Evolutionary conservation across 2,797 vertebrate genomes (phyloP).

Genomic region (Zenarchopterus dispar): DNA sequence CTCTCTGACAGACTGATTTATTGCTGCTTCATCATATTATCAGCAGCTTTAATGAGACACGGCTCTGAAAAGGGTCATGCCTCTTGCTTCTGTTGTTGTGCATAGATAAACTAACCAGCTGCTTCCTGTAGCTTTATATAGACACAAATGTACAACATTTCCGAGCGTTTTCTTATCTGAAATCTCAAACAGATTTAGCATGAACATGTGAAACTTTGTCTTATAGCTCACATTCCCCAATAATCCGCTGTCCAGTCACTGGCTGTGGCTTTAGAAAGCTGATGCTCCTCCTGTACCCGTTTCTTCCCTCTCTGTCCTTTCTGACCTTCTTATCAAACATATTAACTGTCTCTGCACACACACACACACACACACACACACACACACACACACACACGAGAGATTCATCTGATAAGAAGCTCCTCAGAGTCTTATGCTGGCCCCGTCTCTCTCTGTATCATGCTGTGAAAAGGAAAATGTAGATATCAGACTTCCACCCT

Average conservation of each 20-base stretch:
- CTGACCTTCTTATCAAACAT: constrained; percentile 77
- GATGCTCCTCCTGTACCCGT: constrained; percentile 46
- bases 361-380: constrained; percentile 23
- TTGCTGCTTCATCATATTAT: too few relatives aligned
- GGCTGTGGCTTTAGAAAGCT: constrained; percentile 54
- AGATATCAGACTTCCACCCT: constrained; percentile 59
- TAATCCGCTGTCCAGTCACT: constrained; percentile 45
- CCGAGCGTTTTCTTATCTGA: neutral
- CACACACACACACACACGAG: constrained; percentile 34
- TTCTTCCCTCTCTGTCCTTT: constrained; percentile 54
- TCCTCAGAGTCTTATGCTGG: constrained; percentile 59
- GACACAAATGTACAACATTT: neutral
- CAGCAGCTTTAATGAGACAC: too few relatives aligned
- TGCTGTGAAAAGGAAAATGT: constrained; percentile 64
- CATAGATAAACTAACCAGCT: neutral
- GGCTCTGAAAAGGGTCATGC: too few relatives aligned
- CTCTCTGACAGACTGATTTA: too few relatives aligned
- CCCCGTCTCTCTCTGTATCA: constrained; percentile 56
- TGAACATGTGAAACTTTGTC: constrained; percentile 7
- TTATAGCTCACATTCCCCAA: constrained; percentile 37
- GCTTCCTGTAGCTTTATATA: neutral
- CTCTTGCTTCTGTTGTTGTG: too few relatives aligned
- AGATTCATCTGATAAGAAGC: constrained; percentile 65
- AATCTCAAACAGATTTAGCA: neutral
- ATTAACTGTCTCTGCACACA: constrained; percentile 32